Evolutionary conservation across 2,113 vertebrate species (phyloP).

Genomic region (Cyrtonyx montezumae): DNA sequence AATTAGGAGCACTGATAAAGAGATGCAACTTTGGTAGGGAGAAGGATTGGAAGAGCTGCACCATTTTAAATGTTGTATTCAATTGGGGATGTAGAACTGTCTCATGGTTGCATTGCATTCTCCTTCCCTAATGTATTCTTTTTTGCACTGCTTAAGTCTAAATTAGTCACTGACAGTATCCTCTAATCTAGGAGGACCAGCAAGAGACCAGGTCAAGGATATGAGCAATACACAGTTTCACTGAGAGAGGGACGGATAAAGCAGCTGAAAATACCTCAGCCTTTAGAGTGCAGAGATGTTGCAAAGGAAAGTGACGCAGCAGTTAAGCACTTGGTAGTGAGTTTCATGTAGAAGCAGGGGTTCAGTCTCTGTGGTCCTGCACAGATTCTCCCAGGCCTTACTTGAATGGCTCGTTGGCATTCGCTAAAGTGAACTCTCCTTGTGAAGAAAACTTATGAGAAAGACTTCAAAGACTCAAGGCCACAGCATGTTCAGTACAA

Average conservation of each 20-base stretch:
- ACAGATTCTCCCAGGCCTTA: background rate
- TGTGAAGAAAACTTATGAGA: background rate
- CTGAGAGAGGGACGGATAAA: background rate
- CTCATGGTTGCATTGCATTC: background rate
- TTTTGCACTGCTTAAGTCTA: background rate
- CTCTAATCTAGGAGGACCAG: background rate
- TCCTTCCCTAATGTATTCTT: background rate
- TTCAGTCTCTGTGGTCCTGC: background rate
- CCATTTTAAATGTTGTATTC: background rate
- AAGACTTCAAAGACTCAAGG: background rate
- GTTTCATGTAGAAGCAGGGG: background rate
- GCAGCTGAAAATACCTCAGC: background rate
- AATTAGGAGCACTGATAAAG: background rate
- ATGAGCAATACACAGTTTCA: background rate
- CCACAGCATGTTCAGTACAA: accelerated
- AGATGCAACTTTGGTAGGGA: background rate
- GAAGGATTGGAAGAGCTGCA: background rate
- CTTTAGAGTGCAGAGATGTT: background rate
- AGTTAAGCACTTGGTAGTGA: background rate
- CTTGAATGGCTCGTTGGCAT: background rate
- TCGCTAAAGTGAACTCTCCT: background rate
- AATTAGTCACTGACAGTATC: slow-evolving; percentile 36
- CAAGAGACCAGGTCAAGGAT: background rate
- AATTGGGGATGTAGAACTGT: background rate
- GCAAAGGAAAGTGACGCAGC: background rate